Base-by-base conservation (phyloP, 30 jellyfish, hydroid and myxozoan species). In the Sanderia malayensis region DNA sequence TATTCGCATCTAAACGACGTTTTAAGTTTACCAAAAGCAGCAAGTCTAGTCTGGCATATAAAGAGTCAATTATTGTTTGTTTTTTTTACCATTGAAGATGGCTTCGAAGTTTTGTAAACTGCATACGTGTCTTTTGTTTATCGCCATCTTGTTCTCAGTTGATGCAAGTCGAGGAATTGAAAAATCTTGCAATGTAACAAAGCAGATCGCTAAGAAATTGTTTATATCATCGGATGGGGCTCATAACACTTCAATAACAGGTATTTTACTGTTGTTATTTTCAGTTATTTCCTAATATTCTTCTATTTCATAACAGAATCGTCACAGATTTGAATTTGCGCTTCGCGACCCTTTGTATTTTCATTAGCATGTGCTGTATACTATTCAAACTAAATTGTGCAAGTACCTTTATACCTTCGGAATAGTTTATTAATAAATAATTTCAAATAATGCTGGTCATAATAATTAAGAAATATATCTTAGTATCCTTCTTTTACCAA, bases 71-170 rank as follows among this genome's bases (percentile, higher is more conserved):
- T 2, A 9, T 49, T 49, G 64, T 49, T 49, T 49, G 64, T 49
- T 49, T 49, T 49, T n/a, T 49, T 4, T 9, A 18, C 64, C 18
- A 24, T 3, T 49, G 64, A 18, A 49, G 64, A 49, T 49, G 89
- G 79, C 71, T 25, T 18, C 60, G 60, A 70, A 69, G 52, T 52
- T 61, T 33, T 47, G 73, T 27, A 44, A 66, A 44, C 78, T 25
- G 78, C 68, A 20, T 46, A 27, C 67, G 61, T 30, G 79, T 61
- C 64, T 70, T 68, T 21, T 71, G 80, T 58, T 52, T 47, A 29
- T 81, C 93, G 93, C 93, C 93, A 81, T 81, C 71, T 81, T 81
- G 93, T 68, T 60, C 85, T 82, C 79, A 46, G 79, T 58, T 41
- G 1, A 46, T 46, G 84, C 77, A 20, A 22, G 82, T 57, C 58